Conservation (phyloP, 2,797 vertebrate genomes). For the Lepus oiostolus region DNA sequence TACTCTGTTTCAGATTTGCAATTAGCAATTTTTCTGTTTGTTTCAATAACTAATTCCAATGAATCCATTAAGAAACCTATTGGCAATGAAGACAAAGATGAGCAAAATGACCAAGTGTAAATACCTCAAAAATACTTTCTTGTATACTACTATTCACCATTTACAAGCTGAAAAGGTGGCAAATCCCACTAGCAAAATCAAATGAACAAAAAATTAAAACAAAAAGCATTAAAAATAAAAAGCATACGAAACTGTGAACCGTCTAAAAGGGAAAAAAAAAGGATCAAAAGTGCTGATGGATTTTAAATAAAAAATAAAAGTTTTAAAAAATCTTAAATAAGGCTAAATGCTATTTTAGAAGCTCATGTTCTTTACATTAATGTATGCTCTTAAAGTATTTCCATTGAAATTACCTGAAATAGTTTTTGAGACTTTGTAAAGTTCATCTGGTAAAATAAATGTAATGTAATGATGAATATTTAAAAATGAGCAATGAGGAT, state of each 20-base stretch:
- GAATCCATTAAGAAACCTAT: background rate
- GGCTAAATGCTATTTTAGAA: background rate
- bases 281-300: background rate
- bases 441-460: background rate
- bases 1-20: background rate
- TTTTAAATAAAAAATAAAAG: slow-evolving; percentile 21
- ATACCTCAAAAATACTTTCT: background rate
- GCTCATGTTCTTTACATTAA: background rate
- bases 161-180: background rate
- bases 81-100: background rate
- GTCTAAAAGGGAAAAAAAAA: background rate
- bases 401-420: background rate
- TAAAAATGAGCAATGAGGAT: background rate
- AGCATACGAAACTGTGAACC: background rate
- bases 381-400: background rate
- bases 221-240: background rate
- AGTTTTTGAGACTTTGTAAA: background rate
- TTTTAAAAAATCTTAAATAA: background rate
- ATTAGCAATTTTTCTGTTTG: background rate
- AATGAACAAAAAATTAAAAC: background rate
- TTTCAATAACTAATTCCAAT: background rate
- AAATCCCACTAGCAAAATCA: background rate
- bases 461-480: background rate
- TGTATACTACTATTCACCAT: background rate
- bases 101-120: slow-evolving; percentile 14